Percentiles rank a stretch among this genome's conserved stretches.
Conservation (phyloP, 2,797 vertebrate genomes). For the Corythornis leucogaster region DNA sequence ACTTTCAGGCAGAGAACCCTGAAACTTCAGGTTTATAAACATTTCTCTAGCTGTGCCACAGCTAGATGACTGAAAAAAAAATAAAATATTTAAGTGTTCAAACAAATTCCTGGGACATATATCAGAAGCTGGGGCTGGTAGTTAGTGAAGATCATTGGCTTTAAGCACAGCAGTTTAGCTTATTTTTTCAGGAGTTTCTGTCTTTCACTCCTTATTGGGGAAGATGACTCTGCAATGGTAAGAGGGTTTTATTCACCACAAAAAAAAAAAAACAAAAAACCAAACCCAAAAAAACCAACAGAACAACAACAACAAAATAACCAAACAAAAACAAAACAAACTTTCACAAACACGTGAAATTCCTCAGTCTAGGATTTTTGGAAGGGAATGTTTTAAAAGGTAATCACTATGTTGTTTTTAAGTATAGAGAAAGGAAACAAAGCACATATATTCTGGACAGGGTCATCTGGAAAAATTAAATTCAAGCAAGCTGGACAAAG, state of each 20-base stretch:
- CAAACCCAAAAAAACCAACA: not conserved
- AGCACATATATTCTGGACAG: not conserved
- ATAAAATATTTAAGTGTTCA: not conserved
- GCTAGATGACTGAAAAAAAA: not conserved
- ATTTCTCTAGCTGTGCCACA: not conserved
- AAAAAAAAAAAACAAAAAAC: not conserved
- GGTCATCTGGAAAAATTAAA: not conserved
- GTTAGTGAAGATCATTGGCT: not conserved
- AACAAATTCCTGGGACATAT: not conserved
- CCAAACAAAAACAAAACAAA: not conserved
- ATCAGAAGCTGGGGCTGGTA: not conserved
- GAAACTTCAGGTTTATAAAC: not conserved
- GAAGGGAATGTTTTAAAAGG: not conserved
- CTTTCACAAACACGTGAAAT: not conserved
- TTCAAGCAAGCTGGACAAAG: not conserved
- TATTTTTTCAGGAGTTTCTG: not conserved
- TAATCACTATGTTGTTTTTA: not conserved
- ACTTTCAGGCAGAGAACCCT: not conserved
- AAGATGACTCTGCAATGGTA: not conserved
- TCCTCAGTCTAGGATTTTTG: not conserved
- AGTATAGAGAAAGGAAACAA: not conserved
- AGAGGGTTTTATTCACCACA: not conserved
- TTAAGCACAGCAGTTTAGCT: not conserved
- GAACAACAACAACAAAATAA: not conserved
- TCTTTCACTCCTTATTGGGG: not conserved